Percentiles rank a stretch among this genome's conserved stretches.
Conservation (phyloP, 2,888 invertebrate genomes). For the Thecocarcelia acutangulata region DNA sequence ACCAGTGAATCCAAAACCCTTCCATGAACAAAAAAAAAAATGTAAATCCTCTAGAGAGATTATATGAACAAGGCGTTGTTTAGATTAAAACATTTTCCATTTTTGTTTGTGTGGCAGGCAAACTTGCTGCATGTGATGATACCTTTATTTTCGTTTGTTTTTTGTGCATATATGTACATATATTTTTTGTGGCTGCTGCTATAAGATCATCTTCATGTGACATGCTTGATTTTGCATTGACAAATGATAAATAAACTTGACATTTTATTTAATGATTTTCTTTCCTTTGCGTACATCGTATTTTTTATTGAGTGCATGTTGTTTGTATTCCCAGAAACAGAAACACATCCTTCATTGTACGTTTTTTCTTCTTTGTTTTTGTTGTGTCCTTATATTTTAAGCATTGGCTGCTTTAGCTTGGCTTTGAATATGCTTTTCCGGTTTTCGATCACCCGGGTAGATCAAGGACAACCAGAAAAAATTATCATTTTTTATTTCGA, state of each 20-base stretch:
- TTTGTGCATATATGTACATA: not conserved
- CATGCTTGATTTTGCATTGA: constrained; percentile 64
- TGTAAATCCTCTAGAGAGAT: constrained; percentile 53
- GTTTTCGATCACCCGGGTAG: constrained; percentile 42
- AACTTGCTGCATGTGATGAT: constrained; percentile 46
- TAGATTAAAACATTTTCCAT: constrained; percentile 55
- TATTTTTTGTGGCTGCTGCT: constrained; percentile 13
- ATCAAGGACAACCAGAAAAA: constrained; percentile 67
- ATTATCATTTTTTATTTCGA: constrained; percentile 28
- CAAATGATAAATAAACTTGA: constrained; percentile 73
- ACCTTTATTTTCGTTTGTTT: constrained; percentile 39
- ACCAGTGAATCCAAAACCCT: constrained; percentile 29
- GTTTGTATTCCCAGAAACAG: constrained; percentile 5
- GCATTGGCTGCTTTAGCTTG: constrained; percentile 11
- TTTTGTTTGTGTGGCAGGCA: constrained; percentile 12
- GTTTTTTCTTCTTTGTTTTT: constrained; percentile 1
- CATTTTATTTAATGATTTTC: constrained; percentile 69
- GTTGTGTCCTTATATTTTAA: not conserved
- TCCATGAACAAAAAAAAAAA: constrained; percentile 33
- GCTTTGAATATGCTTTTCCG: constrained; percentile 4
- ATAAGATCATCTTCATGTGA: constrained; percentile 53
- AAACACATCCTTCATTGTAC: constrained; percentile 51
- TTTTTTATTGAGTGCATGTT: not conserved
- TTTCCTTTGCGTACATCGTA: constrained; percentile 20
- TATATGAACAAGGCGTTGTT: constrained; percentile 31